Conservation (phyloP, 2,888 invertebrate species). For the Macaria liturata region DNA sequence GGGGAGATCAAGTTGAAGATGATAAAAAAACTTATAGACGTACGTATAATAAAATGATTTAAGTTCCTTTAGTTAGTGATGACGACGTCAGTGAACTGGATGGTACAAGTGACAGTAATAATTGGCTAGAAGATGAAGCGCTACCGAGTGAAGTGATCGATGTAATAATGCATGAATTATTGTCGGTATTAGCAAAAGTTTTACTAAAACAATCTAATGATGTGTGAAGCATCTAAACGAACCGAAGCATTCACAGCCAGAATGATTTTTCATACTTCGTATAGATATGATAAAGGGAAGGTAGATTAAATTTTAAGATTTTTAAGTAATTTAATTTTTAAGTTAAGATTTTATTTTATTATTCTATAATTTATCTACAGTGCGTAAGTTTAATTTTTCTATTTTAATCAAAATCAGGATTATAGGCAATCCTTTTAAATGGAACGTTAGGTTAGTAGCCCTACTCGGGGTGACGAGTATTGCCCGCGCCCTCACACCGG, state of each 20-base stretch:
- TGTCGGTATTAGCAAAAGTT: slow-evolving; percentile 60
- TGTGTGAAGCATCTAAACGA: slow-evolving; percentile 65
- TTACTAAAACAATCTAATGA: slow-evolving; percentile 45
- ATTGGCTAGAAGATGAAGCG: slow-evolving; percentile 17
- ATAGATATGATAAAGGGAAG: slow-evolving; percentile 77
- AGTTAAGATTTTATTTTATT: slow-evolving; percentile 64
- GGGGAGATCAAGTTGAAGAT: slow-evolving; percentile 32
- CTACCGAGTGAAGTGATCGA: slow-evolving; percentile 25
- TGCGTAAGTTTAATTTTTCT: slow-evolving; percentile 77
- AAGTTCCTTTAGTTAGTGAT: slow-evolving; percentile 35
- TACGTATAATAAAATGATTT: slow-evolving; percentile 62
- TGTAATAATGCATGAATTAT: slow-evolving; percentile 48
- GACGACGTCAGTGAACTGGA: slow-evolving; percentile 1
- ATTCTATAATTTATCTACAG: slow-evolving; percentile 77
- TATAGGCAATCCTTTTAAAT: slow-evolving; percentile 63
- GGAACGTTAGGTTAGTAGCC: slow-evolving; percentile 71
- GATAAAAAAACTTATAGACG: slow-evolving; percentile 37
- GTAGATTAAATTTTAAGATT: slow-evolving; percentile 61
- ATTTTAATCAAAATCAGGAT: slow-evolving; percentile 72
- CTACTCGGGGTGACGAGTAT: slow-evolving; percentile 54
- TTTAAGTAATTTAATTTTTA: slow-evolving; percentile 56
- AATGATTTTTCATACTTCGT: slow-evolving; percentile 78
- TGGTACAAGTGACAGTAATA: slow-evolving; percentile 1
- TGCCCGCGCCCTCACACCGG: slow-evolving; percentile 32
- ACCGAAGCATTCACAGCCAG: slow-evolving; percentile 79